Conservation (phyloP, 92 coral and sea anemone species). For the Metridium senile region DNA sequence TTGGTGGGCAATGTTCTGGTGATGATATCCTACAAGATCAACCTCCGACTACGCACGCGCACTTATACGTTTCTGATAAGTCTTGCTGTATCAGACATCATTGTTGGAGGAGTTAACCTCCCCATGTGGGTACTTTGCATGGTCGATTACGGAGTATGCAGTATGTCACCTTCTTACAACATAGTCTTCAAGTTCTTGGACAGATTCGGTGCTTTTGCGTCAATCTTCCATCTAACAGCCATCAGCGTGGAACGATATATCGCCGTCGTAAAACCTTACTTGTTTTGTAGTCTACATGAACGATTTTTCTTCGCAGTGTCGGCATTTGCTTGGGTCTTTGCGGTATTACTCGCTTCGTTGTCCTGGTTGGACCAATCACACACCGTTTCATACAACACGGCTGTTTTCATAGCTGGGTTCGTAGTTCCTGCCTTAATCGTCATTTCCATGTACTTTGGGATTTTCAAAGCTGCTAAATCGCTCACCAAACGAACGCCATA, state of each 20-base stretch:
- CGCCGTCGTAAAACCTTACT: conserved; percentile 60
- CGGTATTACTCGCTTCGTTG: conserved; percentile 46
- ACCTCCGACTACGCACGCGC: conserved; percentile 53
- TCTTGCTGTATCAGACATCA: conserved; percentile 66
- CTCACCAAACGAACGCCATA: conserved; percentile 46
- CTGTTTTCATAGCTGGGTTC: conserved; percentile 55
- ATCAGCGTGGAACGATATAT: conserved; percentile 63
- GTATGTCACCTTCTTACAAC: background rate
- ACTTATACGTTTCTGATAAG: conserved; percentile 63
- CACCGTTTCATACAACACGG: conserved; percentile 24
- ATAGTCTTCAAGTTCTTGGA: conserved; percentile 53
- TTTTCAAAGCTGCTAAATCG: conserved; percentile 56
- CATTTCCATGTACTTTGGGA: conserved; percentile 40
- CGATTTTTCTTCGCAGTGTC: conserved; percentile 36
- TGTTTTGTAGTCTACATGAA: conserved; percentile 34
- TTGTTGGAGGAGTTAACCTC: conserved; percentile 66
- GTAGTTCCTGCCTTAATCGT: conserved; percentile 43
- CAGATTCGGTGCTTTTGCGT: conserved; percentile 71
- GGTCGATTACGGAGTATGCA: conserved; percentile 27
- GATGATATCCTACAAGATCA: conserved; percentile 55
- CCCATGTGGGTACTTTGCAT: conserved; percentile 66
- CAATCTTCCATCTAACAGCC: conserved; percentile 71
- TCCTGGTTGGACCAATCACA: conserved; percentile 24
- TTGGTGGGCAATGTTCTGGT: conserved; percentile 56
- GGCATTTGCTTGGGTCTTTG: conserved; percentile 49